These are phyloP conservation scores for Drosophila mojavensis DNA, from an alignment of 1,140 invertebrate genomes.

Conservation along the genomic window DNA sequence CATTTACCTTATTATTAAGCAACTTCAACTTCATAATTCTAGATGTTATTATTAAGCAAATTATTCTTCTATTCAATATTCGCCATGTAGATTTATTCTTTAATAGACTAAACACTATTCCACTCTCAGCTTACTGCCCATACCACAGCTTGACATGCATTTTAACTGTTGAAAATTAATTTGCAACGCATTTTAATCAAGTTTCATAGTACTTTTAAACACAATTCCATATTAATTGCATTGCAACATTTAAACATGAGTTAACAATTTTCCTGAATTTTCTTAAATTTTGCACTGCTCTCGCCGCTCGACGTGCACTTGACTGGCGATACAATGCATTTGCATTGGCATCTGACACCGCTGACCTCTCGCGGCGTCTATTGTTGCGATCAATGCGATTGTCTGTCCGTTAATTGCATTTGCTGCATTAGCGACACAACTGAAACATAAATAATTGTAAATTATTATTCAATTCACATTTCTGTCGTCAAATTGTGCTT, in stretches of 20 bases:
- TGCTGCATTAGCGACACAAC: slow-evolving; percentile 30
- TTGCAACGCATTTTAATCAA: background rate
- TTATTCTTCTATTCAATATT: too few species aligned
- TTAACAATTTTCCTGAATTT: too few species aligned
- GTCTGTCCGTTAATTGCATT: slow-evolving; percentile 42
- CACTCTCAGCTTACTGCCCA: too few species aligned
- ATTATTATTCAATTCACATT: slow-evolving; percentile 59
- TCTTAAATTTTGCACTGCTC: background rate
- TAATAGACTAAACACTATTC: too few species aligned
- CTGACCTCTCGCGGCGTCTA: slow-evolving; percentile 45
- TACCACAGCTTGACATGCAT: too few species aligned
- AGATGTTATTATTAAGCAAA: too few species aligned
- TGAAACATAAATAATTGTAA: slow-evolving; percentile 57
- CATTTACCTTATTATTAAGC: too few species aligned
- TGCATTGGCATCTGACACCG: slow-evolving; percentile 28
- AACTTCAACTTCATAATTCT: too few species aligned
- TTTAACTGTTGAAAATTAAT: background rate
- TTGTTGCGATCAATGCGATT: slow-evolving; percentile 40
- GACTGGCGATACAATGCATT: slow-evolving; percentile 8
- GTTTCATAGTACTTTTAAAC: too few species aligned
- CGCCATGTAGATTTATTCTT: too few species aligned
- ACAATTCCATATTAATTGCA: too few species aligned
- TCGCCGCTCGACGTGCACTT: slow-evolving; percentile 21
- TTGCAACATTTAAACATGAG: too few species aligned
- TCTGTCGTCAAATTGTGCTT: slow-evolving; percentile 49